A percentile compares a stretch with the other conserved stretches of the same genome.
Conservation (phyloP, 2,888 invertebrate genomes). For the Caenorhabditis imperialis region DNA sequence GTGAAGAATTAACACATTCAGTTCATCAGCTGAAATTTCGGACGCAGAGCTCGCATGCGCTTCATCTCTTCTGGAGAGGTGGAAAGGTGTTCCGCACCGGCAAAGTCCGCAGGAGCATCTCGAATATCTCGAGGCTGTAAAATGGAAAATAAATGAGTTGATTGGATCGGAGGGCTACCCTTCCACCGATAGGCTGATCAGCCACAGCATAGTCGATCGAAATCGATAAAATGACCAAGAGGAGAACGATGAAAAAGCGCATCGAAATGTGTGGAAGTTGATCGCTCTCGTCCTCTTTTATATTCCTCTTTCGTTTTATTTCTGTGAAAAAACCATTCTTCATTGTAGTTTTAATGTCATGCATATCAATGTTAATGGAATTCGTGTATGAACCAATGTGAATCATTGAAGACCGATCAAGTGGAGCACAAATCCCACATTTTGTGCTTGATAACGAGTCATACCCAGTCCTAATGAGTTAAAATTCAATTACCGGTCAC, state of each 20-base stretch:
- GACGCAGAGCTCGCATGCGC: constrained; percentile 20
- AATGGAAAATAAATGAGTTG: not conserved
- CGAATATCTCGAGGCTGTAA: not conserved
- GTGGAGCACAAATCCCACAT: too few species aligned
- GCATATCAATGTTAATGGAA: too few species aligned
- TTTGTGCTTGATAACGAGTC: too few species aligned
- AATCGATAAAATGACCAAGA: constrained; percentile 18
- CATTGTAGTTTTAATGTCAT: too few species aligned
- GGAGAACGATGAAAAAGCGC: constrained; percentile 25
- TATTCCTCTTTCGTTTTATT: constrained; percentile 4
- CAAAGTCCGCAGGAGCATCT: constrained; percentile 6
- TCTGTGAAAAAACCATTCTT: constrained; percentile 10
- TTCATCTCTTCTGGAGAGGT: constrained; percentile 28
- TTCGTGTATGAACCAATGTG: too few species aligned
- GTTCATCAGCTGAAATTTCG: constrained; percentile 37
- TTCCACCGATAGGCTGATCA: not conserved
- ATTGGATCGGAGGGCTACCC: not conserved
- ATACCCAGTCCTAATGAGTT: constrained; percentile 3
- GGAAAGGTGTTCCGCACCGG: constrained; percentile 27
- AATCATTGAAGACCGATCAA: too few species aligned
- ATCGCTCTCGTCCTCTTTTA: constrained; percentile 9
- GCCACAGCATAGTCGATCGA: constrained; percentile 5
- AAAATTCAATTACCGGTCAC: not conserved
- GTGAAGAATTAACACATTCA: too few species aligned
- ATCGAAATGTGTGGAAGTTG: constrained; percentile 11